Base-by-base conservation (phyloP, 2,888 invertebrate genomes). In the Ochlodes sylvanus region DNA sequence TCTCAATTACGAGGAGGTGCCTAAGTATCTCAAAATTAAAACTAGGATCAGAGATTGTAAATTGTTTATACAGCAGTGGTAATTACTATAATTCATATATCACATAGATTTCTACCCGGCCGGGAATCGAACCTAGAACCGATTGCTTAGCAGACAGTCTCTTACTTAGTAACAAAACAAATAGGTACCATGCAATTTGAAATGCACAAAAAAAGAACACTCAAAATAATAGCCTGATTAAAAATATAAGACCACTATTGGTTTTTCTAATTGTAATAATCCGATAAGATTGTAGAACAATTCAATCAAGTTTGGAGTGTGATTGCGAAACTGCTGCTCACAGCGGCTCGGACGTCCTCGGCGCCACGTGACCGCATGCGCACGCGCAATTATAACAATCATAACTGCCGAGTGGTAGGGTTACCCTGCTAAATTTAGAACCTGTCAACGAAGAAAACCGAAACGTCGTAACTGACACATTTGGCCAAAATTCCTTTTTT, bases 341-440 rank as follows among this genome's bases (percentile, higher is more conserved):
- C 71, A 72, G 72, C 69, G 65, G 66, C 73, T 73, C 69, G 65
- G 67, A 64, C 73, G 78, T 84, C 83, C 82, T 84, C 82, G 82
- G 71, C 70, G 68, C 73, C 87, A 87, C 86, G 87, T 88, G 87
- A 87, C 80, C 71, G 72, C 72, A 60, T 71, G 73, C 73, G 75
- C 76, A 76, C 76, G 76, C 76, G 74, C 77, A 80, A 83, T 82
- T 83, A 83, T 75, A 79, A 82, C 81, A 83, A 81, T 78, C 76
- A 78, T 70, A 72, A 69, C 65, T 72, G 74, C 71, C 63, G 69
- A 74, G 58, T 41, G 52, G 54, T 67, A 67, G 66, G 66, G 60
- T 64, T 63, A 60, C 10, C 27, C 66, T 41, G 70, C 63, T 70
- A 44, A 60, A 58, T 63, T 65, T 57, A 65, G 47, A 68, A 54